Percentiles rank a stretch among this genome's conserved stretches.
Conservation (phyloP, 92 coral and sea anemone genomes). For the Nematostella vectensis region DNA sequence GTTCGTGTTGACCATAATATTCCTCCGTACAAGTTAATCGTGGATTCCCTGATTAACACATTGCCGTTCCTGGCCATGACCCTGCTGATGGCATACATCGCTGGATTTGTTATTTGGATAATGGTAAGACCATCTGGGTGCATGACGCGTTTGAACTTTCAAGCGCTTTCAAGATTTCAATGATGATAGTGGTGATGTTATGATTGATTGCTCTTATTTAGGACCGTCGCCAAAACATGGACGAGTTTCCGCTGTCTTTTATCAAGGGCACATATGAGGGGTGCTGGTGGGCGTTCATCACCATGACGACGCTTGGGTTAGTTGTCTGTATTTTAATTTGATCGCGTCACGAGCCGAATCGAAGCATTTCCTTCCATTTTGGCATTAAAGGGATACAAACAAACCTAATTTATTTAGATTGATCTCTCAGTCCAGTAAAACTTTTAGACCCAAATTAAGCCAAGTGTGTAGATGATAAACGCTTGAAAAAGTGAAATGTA, state of each 20-base stretch:
- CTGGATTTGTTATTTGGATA: constrained; percentile 41
- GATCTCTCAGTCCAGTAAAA: no score
- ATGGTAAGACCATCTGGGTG: no score
- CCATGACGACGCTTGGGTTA: constrained; percentile 62
- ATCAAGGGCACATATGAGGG: constrained; percentile 41
- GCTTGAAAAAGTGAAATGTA: no score
- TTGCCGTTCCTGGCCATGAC: constrained; percentile 21
- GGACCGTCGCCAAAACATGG: constrained; percentile 25
- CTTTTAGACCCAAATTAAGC: no score
- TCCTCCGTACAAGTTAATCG: constrained; percentile 11
- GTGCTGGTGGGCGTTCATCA: constrained; percentile 48
- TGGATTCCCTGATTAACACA: constrained; percentile 13
- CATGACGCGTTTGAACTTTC: not conserved
- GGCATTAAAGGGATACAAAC: no score
- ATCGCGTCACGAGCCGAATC: not conserved
- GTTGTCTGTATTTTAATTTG: not conserved
- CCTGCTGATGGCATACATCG: constrained; percentile 23
- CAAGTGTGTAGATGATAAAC: no score
- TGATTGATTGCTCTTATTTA: not conserved
- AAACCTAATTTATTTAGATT: no score
- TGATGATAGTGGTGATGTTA: no score
- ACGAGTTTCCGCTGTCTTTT: constrained; percentile 32
- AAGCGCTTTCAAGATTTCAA: no score
- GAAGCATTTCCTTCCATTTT: no score
- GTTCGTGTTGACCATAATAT: constrained; percentile 16